Percentiles rank a stretch among this genome's conserved stretches.
Conservation (phyloP, 2,888 invertebrate species). For the Erebia ligea region DNA sequence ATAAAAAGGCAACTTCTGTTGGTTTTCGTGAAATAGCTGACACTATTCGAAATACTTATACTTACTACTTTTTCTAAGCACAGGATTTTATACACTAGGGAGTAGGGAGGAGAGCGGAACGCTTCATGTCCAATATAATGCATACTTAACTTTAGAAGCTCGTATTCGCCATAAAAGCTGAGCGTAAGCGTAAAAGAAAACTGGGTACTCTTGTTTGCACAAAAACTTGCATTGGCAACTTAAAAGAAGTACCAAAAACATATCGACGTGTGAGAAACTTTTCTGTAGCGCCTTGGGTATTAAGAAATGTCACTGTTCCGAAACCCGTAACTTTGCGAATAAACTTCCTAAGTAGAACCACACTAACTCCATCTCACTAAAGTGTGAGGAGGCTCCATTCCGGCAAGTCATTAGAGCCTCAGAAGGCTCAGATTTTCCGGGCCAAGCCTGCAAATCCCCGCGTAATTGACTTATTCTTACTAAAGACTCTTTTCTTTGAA, state of each 20-base stretch:
- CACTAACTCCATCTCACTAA: slow-evolving; percentile 2
- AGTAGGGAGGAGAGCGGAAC: too few species aligned
- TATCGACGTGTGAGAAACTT: neutral
- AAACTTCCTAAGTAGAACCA: slow-evolving; percentile 9
- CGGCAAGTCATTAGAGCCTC: slow-evolving; percentile 16
- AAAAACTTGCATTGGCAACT: neutral
- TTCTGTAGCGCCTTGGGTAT: neutral
- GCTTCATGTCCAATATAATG: too few species aligned
- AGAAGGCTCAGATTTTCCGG: slow-evolving; percentile 15
- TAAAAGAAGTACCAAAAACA: neutral
- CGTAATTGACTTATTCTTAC: slow-evolving; percentile 16
- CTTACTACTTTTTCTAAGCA: too few species aligned
- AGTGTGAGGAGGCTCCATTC: slow-evolving; percentile 3
- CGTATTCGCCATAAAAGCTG: too few species aligned
- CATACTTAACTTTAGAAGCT: too few species aligned
- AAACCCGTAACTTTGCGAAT: slow-evolving; percentile 4
- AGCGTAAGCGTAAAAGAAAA: too few species aligned
- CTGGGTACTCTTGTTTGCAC: too few species aligned
- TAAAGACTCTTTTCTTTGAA: neutral
- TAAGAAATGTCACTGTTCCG: neutral
- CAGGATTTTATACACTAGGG: too few species aligned
- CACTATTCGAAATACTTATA: too few species aligned
- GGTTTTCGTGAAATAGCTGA: too few species aligned
- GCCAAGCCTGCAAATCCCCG: neutral
- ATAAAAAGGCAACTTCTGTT: too few species aligned